Percentiles rank a stretch among this genome's conserved stretches.
Evolutionary conservation across 2,888 invertebrate species (phyloP).

Genomic region (Clusia tigrina): DNA sequence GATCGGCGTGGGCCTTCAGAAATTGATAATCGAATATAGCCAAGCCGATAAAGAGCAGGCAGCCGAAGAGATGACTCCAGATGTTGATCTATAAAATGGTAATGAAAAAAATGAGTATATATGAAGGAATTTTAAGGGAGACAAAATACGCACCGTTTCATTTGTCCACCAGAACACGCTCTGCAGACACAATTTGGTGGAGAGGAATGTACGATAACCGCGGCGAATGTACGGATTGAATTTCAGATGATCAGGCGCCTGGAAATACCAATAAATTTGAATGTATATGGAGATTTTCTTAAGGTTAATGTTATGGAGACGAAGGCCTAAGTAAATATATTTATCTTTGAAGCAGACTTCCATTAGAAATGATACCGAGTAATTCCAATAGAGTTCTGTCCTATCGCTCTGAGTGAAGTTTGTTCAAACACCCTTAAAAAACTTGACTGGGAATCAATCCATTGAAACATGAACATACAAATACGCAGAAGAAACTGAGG

Average conservation of each 20-base stretch:
- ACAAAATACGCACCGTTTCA: conserved; percentile 71
- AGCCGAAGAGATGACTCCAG: conserved; percentile 93
- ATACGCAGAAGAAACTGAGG: no score
- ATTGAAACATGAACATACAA: no score
- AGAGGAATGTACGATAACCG: conserved; percentile 85
- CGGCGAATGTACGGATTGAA: conserved; percentile 86
- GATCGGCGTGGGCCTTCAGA: conserved; percentile 79
- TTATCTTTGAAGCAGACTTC: no score
- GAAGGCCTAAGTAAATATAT: no score
- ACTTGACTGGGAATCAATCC: no score
- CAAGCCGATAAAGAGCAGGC: conserved; percentile 81
- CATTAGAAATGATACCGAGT: no score
- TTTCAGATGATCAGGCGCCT: conserved; percentile 84
- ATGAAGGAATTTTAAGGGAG: neutral
- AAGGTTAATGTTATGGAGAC: neutral
- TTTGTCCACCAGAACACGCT: conserved; percentile 97
- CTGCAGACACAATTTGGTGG: conserved; percentile 84
- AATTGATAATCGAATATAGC: conserved; percentile 85
- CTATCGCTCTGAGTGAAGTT: no score
- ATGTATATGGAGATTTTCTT: neutral
- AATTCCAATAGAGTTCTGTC: no score
- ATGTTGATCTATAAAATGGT: conserved; percentile 76
- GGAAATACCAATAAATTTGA: no score
- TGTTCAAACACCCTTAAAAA: no score
- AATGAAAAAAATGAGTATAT: neutral